These are phyloP conservation scores for Actinia equina DNA, from an alignment of 64 coral and sea anemone genomes.

Conservation along the genomic window DNA sequence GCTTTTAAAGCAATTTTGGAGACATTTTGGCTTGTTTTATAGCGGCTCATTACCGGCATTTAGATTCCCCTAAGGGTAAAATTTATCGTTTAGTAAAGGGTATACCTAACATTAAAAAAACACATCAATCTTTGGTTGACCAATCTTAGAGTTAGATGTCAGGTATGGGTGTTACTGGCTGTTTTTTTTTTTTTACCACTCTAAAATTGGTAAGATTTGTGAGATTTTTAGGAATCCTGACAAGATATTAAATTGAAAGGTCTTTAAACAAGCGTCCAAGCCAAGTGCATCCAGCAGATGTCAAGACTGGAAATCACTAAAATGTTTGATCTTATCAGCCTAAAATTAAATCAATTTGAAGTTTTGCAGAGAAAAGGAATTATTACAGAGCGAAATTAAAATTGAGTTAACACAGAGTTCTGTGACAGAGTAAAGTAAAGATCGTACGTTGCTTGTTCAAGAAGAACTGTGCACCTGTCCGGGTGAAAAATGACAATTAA, in stretches of 20 bases:
- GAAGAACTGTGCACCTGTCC: background rate
- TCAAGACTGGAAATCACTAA: constrained; percentile 5
- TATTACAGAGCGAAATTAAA: background rate
- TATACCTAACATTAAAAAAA: constrained; percentile 12
- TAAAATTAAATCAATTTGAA: constrained; percentile 18
- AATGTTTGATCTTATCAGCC: constrained; percentile 16
- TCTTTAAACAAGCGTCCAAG: constrained; percentile 28
- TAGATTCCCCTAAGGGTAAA: constrained; percentile 14
- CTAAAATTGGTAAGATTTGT: background rate
- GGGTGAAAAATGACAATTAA: constrained; percentile 15
- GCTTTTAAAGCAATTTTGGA: constrained; percentile 12
- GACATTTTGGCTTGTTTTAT: constrained; percentile 23
- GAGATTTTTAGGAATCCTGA: background rate
- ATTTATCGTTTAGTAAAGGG: constrained; percentile 12
- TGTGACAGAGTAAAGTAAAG: background rate
- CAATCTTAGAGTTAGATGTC: constrained; percentile 7
- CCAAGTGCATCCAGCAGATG: background rate
- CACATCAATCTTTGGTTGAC: constrained; percentile 16
- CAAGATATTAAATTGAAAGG: constrained; percentile 3
- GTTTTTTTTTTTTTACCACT: background rate
- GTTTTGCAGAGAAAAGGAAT: background rate
- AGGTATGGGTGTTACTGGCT: background rate
- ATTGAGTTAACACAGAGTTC: background rate
- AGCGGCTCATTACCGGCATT: constrained; percentile 21
- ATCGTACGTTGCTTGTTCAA: constrained; percentile 10